phyloP scores from a whole-genome alignment of 2,888 invertebrate genomes.

The Arge pagana region DNA sequence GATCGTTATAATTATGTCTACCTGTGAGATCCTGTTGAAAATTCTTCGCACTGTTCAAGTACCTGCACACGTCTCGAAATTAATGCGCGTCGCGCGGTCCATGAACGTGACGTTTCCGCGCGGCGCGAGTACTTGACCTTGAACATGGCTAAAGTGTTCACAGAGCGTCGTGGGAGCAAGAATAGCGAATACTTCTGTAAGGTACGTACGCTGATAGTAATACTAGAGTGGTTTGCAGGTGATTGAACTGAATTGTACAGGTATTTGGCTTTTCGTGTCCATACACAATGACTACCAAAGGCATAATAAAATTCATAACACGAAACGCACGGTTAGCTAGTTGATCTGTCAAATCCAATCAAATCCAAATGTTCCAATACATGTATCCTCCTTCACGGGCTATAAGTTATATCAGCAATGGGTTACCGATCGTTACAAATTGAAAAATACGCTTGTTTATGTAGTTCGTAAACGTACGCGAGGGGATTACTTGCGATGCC shows the following conservation, averaged over 20 bases:
- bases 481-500: too few species aligned
- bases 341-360: background rate
- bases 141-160: constrained; percentile 50
- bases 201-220: constrained; percentile 34
- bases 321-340: constrained; percentile 33
- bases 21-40: constrained; percentile 54
- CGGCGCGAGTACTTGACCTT: too few species aligned
- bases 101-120: too few species aligned
- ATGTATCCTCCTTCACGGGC: too few species aligned
- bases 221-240: background rate
- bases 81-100: too few species aligned
- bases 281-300: constrained; percentile 38
- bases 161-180: constrained; percentile 46
- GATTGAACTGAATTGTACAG: constrained; percentile 26
- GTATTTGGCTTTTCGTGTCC: constrained; percentile 39
- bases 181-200: constrained; percentile 38
- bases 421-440: too few species aligned
- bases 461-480: too few species aligned
- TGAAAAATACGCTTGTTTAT: too few species aligned
- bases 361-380: background rate
- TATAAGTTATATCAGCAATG: too few species aligned
- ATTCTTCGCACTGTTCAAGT: constrained; percentile 51
- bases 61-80: constrained; percentile 50
- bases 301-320: constrained; percentile 41
- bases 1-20: constrained; percentile 52